These are phyloP conservation scores for Dufourea novaeangliae DNA, from an alignment of 1,140 invertebrate genomes.

Conservation along the genomic window DNA sequence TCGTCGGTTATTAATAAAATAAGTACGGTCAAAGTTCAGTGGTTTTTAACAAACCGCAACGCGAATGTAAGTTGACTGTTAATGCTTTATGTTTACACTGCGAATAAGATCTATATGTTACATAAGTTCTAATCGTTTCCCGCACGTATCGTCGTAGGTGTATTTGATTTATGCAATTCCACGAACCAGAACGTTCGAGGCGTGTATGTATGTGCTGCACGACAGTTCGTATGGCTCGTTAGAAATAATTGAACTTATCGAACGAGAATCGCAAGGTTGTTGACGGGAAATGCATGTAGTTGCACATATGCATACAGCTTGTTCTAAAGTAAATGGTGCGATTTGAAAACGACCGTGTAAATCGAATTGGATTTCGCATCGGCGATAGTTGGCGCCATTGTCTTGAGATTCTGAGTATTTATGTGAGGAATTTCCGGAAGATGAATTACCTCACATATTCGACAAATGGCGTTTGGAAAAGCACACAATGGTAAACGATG, in stretches of 20 bases:
- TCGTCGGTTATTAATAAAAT: not conserved
- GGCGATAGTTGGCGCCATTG: not conserved
- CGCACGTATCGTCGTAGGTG: not conserved
- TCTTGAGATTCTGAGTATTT: not conserved
- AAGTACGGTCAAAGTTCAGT: not conserved
- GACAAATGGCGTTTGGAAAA: not conserved
- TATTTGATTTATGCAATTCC: conserved; percentile 28
- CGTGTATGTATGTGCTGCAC: not conserved
- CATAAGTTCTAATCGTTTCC: conserved; percentile 25
- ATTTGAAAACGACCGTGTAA: not conserved
- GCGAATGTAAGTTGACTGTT: not conserved
- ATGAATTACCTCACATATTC: not conserved
- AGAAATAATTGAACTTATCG: conserved; percentile 18
- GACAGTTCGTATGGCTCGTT: not conserved
- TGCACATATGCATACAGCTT: not conserved
- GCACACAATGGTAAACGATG: not conserved
- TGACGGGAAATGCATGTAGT: not conserved
- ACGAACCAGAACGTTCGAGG: not conserved
- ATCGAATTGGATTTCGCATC: not conserved
- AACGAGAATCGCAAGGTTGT: conserved; percentile 16
- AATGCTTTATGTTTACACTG: not conserved
- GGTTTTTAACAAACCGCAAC: not conserved
- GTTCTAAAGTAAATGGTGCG: not conserved
- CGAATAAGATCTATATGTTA: conserved; percentile 30
- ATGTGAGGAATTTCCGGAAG: not conserved